Base-by-base conservation (phyloP, 2,113 vertebrate genomes). In the Gobius niger region DNA sequence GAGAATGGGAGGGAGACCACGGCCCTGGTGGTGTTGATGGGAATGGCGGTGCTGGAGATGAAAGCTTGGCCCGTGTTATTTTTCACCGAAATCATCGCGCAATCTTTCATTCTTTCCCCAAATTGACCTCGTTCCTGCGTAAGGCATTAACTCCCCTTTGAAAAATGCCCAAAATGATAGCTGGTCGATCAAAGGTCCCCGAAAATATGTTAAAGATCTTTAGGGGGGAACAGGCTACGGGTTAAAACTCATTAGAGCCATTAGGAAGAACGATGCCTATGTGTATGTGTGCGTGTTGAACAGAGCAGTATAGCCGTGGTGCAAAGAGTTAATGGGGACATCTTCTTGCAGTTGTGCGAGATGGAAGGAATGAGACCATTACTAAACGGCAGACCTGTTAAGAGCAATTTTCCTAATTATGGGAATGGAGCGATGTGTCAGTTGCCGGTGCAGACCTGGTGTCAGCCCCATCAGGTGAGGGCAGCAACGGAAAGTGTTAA, bases 361-460 rank as follows among this genome's bases (percentile, higher is more conserved):
- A 90, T 88, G 91, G 85, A 93, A 93, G 93, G 88, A 91, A 93
- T 93, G 89, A 92, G 94, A 94, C 86, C 92, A 93, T 94, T 93
- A 93, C 93, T 91, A 92, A 94, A 94, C 90, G 67, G 57, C 84
- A 89, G 90, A 81, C 82, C 87, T 72, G 88, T 92, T 93, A 91
- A 92, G 92, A 93, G 93, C 92, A 93, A 95, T 96, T 95, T 95
- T 95, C 93, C 92, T 95, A 95, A 96, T 96, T 95, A 94, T 84
- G 69, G 19, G 18, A 91, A 93, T 91, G 94, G 92, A 93, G 90
- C 87, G 82, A 93, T 87, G 91, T 82, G 87, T 83, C 90, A 78
- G 78, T 80, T 87, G 90, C 85, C 82, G 68, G 84, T 81, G 78
- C 85, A 85, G 89, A 92, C 87, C 52, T n/a, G 18, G 89, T 88